phyloP scores from a whole-genome alignment of 2,888 invertebrate genomes.

The Lissocephala sabroskyi region DNA sequence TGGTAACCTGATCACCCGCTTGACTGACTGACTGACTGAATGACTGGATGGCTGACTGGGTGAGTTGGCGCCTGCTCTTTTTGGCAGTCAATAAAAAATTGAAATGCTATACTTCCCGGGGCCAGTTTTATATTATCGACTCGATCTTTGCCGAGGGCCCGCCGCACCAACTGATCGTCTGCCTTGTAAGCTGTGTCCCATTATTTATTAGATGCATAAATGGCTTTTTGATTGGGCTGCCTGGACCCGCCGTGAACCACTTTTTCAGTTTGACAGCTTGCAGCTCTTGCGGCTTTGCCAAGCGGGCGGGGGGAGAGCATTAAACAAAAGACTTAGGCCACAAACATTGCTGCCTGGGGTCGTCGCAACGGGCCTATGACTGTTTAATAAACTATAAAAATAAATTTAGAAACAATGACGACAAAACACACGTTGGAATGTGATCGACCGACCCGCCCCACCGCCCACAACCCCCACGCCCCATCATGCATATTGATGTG shows the following conservation, averaged over 20 bases:
- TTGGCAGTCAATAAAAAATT: slow-evolving; percentile 67
- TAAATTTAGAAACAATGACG: slow-evolving; percentile 60
- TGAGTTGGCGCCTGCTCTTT: slow-evolving; percentile 49
- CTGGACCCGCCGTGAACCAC: slow-evolving; percentile 53
- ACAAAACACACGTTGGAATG: slow-evolving; percentile 60
- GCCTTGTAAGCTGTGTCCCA: slow-evolving; percentile 8
- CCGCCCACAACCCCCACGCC: neutral
- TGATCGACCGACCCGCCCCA: slow-evolving; percentile 42
- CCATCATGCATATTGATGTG: slow-evolving; percentile 59
- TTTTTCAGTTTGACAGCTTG: slow-evolving; percentile 54
- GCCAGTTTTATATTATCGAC: slow-evolving; percentile 31
- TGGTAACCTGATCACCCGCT: slow-evolving; percentile 39
- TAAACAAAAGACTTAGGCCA: slow-evolving; percentile 49
- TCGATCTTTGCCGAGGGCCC: slow-evolving; percentile 41
- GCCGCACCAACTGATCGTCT: too few relatives aligned
- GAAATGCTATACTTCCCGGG: slow-evolving; percentile 64
- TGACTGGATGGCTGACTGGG: too few relatives aligned
- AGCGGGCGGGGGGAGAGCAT: neutral
- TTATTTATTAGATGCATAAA: slow-evolving; percentile 34
- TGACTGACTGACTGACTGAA: slow-evolving; percentile 13
- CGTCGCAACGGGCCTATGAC: slow-evolving; percentile 24
- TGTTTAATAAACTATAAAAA: slow-evolving; percentile 66
- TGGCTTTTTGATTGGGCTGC: slow-evolving; percentile 59
- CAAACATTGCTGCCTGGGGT: slow-evolving; percentile 36
- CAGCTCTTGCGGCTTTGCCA: too few relatives aligned